Percentiles rank a stretch among this genome's conserved stretches.
Conservation (phyloP, 2,888 invertebrate species). For the Hesperia comma region DNA sequence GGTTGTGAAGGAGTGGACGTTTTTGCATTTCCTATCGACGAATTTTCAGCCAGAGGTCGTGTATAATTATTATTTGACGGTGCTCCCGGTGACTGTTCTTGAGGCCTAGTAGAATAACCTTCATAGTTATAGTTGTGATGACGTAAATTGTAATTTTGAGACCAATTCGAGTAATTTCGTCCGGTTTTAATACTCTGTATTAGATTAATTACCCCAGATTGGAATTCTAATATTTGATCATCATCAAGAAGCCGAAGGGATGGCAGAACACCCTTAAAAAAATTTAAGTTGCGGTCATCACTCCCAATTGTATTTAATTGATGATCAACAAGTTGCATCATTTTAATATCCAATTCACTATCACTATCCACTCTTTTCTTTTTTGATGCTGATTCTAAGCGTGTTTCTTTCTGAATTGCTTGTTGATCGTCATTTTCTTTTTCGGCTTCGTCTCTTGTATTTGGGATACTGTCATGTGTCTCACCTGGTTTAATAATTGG, state of each 20-base stretch:
- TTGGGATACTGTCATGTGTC: conserved; percentile 12
- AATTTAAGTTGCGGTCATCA: conserved; percentile 18
- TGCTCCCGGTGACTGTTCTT: conserved; percentile 21
- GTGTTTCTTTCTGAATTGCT: conserved; percentile 18
- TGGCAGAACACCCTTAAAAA: conserved; percentile 17
- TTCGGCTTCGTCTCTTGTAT: conserved; percentile 16
- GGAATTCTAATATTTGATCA: conserved; percentile 21
- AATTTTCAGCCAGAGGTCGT: too few species aligned
- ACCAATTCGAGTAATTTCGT: conserved; percentile 18
- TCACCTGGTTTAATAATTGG: too few species aligned
- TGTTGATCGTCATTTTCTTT: conserved; percentile 21
- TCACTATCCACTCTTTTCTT: conserved; percentile 21
- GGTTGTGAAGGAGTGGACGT: too few species aligned
- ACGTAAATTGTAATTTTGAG: conserved; percentile 20
- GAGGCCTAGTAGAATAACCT: conserved; percentile 19
- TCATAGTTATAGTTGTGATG: conserved; percentile 18
- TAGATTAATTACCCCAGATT: conserved; percentile 19
- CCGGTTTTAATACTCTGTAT: conserved; percentile 21
- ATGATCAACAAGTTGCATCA: conserved; percentile 20
- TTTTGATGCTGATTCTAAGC: conserved; percentile 20
- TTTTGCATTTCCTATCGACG: too few species aligned
- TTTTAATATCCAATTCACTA: conserved; percentile 16
- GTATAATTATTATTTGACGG: conserved; percentile 8
- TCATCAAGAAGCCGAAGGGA: conserved; percentile 18
- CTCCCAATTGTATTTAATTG: conserved; percentile 21